Base-by-base conservation (phyloP, 2,888 invertebrate species). In the Micropterix aruncella region DNA sequence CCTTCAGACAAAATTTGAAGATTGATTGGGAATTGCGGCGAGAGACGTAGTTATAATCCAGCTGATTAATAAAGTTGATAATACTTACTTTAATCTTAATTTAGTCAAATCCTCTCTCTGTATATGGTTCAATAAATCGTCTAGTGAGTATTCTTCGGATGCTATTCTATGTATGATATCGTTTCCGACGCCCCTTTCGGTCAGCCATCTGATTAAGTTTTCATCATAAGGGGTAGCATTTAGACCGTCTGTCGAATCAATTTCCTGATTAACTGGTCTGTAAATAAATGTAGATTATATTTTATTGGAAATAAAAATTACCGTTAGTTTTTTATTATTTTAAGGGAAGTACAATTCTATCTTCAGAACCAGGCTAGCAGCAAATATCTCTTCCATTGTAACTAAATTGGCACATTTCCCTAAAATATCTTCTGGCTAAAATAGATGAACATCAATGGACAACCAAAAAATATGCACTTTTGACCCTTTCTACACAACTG, bases 61-160 rank as follows among this genome's bases (percentile, higher is more conserved):
- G 12, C 7, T 27, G 36, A 27, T 9, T n/a, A 27, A 9, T 7
- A 27, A 9, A 9, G 12, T 27, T n/a, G 42, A 44, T 46, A 38
- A 18, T 17, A 56, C 70, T 59, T 62, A 90, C 90, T 79, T 83
- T 46, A 95, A 72, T 43, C 82, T 79, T 45, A 93, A 67, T 54
- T 79, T 77, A 44, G 82, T 73, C 44, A 96, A 65, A 63, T 96
- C 95, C 43, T 90, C 83, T 52, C 89, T 75, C 15, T 82, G 83
- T 54, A 90, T 78, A 54, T 85, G 78, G 49, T 77, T 77, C 48
- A 93, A 62, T 43, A 96, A 67, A 61, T 94, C 92, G 18, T 80
- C 75, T 48, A 89, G 74, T 1, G 81, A 78, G 60, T 84, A 94
- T 50, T 84, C 82, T 60, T 93, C 87, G 17, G 69, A 62, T 2